A percentile compares a stretch with the other conserved stretches of the same genome.
phyloP scores from a whole-genome alignment of 2,113 vertebrate species.

The Rhinoptilus africanus region DNA sequence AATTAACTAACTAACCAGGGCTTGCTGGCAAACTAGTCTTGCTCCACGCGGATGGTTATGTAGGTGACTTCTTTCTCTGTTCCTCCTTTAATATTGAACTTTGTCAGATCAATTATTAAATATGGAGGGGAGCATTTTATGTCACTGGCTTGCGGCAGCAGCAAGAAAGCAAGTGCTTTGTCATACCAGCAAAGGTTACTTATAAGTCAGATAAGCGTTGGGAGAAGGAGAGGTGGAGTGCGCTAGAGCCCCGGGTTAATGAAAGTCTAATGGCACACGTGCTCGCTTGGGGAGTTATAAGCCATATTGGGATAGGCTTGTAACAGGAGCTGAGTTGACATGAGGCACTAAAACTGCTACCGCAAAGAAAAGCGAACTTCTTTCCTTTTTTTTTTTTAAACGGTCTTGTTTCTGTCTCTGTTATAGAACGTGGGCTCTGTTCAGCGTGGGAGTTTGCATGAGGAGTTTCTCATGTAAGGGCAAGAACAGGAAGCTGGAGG shows the following conservation, averaged over 20 bases:
- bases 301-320: neutral
- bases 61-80: neutral
- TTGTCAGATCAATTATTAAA: slow-evolving; percentile 14
- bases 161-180: slow-evolving; percentile 6
- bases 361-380: neutral
- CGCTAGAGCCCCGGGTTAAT: neutral
- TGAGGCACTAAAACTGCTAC: neutral
- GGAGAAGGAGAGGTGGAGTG: neutral
- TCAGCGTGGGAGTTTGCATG: slow-evolving; percentile 1
- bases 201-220: neutral
- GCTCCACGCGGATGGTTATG: neutral
- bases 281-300: neutral
- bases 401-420: neutral
- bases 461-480: neutral
- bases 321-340: neutral
- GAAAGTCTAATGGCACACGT: neutral
- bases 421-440: slow-evolving; percentile 9
- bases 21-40: neutral
- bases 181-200: slow-evolving; percentile 21
- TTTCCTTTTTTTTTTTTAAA: neutral
- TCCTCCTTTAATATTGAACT: neutral
- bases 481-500: slow-evolving; percentile 1
- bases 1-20: neutral
- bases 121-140: neutral
- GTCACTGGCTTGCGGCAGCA: neutral